Conservation (phyloP, 2,888 invertebrate genomes). For the Axea sp. region DNA sequence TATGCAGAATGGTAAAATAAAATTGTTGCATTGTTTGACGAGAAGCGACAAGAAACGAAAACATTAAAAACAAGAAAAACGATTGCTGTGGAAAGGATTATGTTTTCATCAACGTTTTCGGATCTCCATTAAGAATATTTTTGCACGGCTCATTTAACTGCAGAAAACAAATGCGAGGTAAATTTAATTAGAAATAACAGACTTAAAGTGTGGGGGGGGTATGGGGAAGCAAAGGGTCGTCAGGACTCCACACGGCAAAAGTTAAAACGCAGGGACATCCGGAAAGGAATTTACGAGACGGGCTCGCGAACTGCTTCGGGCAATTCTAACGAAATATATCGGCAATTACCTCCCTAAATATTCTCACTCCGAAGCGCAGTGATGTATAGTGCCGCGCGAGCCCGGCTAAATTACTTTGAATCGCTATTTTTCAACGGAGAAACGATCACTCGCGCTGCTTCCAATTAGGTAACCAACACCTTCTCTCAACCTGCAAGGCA, state of each 20-base stretch:
- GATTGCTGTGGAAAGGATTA: conserved; percentile 22
- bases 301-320: conserved; percentile 66
- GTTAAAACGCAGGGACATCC: conserved; percentile 75
- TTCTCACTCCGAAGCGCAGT: conserved; percentile 76
- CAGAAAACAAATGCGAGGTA: conserved; percentile 68
- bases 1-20: conserved; percentile 13
- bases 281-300: conserved; percentile 77
- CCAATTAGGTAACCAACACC: conserved; percentile 66
- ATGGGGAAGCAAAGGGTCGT: conserved; percentile 50
- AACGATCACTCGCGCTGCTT: conserved; percentile 68
- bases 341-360: conserved; percentile 79
- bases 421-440: conserved; percentile 76
- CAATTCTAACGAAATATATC: conserved; percentile 78
- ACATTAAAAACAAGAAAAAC: background rate
- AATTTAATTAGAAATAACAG: conserved; percentile 74
- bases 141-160: conserved; percentile 41
- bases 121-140: conserved; percentile 42
- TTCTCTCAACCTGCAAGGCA: conserved; percentile 57
- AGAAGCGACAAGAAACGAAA: too few species aligned
- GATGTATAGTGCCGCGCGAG: conserved; percentile 73
- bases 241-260: conserved; percentile 59
- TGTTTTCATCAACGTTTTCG: conserved; percentile 37
- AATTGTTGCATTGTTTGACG: background rate
- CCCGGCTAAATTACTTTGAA: conserved; percentile 76
- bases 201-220: conserved; percentile 29